Conservation (phyloP, 2,113 vertebrate species). For the Furnarius figulus region DNA sequence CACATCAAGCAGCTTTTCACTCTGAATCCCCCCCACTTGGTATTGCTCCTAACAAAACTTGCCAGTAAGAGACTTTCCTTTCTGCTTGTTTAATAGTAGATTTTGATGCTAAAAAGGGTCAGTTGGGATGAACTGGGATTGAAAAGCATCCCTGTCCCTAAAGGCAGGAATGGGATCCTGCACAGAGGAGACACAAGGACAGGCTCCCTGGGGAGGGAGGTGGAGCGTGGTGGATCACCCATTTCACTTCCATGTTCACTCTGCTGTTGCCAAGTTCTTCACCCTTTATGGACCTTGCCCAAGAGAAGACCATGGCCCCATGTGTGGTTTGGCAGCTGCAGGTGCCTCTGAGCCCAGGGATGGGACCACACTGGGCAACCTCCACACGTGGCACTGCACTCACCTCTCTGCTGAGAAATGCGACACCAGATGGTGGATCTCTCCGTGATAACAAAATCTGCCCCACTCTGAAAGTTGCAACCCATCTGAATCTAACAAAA, state of each 20-base stretch:
- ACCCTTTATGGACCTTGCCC: not conserved
- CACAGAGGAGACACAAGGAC: not conserved
- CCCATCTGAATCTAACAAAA: not conserved
- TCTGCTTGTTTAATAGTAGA: not conserved
- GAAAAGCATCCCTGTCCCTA: not conserved
- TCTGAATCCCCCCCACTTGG: not conserved
- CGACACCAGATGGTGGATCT: not conserved
- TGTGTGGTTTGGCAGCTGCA: fast-evolving
- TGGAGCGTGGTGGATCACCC: fast-evolving
- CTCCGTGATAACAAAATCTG: not conserved
- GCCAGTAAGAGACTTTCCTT: not conserved
- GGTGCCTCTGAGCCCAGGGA: not conserved
- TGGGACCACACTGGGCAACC: not conserved
- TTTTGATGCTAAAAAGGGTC: not conserved
- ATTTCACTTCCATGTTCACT: not conserved
- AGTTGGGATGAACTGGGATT: not conserved
- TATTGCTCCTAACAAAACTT: not conserved
- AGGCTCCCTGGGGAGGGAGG: not conserved
- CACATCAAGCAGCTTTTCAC: not conserved
- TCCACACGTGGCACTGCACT: not conserved
- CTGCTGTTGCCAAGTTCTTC: not conserved
- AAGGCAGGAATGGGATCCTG: not conserved
- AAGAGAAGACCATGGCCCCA: not conserved
- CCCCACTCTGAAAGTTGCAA: not conserved
- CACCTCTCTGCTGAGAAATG: not conserved